Conservation (phyloP, 2,797 vertebrate genomes). For the Micromesistius poutassou region DNA sequence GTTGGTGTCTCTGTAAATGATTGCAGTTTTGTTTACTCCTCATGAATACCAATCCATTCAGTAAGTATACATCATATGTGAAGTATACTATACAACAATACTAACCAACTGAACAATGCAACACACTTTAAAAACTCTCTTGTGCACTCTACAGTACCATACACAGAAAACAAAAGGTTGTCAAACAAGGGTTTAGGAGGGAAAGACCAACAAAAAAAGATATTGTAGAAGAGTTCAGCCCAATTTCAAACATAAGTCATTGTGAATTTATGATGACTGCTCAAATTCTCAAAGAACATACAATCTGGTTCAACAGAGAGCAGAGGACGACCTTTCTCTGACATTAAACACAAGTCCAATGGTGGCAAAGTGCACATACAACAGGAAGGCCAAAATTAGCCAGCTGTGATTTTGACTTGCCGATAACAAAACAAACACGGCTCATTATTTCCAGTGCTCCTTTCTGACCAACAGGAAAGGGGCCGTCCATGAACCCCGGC, state of each 20-base stretch:
- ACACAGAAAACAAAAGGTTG: too few relatives aligned
- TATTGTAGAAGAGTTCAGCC: neutral
- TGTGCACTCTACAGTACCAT: too few relatives aligned
- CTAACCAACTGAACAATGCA: too few relatives aligned
- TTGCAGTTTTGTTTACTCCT: neutral
- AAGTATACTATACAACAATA: neutral
- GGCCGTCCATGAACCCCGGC: slow-evolving; percentile 29
- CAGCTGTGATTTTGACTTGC: slow-evolving; percentile 32
- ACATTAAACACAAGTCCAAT: slow-evolving; percentile 9
- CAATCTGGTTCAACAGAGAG: neutral
- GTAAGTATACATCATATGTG: neutral
- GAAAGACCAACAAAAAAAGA: too few relatives aligned
- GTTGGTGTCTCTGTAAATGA: neutral
- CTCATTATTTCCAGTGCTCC: slow-evolving; percentile 36
- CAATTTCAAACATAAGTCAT: neutral
- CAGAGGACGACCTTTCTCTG: slow-evolving; percentile 13
- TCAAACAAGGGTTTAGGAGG: too few relatives aligned
- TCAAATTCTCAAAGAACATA: neutral
- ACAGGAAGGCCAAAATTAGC: slow-evolving; percentile 65
- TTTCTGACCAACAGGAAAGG: slow-evolving; percentile 41
- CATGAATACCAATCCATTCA: neutral
- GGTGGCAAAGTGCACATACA: slow-evolving; percentile 37
- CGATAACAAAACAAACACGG: slow-evolving; percentile 63
- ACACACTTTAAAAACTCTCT: neutral
- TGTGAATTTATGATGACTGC: neutral